Evolutionary conservation across 2,888 invertebrate genomes (phyloP), one percentile per base, ranked within the genome.

Genomic region (Megamerina dolium): DNA sequence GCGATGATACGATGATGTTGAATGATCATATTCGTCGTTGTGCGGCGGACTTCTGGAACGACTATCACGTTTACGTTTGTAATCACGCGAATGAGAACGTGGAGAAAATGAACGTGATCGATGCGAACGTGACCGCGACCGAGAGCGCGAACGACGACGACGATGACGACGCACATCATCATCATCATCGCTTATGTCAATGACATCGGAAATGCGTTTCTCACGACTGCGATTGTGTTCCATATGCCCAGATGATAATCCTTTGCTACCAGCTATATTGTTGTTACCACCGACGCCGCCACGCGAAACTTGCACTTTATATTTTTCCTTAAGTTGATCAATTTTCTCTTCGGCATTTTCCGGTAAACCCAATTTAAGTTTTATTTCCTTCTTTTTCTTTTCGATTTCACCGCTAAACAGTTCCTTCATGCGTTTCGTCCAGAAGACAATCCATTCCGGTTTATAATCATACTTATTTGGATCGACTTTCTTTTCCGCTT

Each of bases 361-460:
- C 2, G 73, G 65, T 57, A 76, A 55, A 59, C 77, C 77, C 58
- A 75, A 63, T 66, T 81, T 73, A 41, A 80, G 77, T 56, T 83
- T 79, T 8, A 88, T 75, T 51, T 86, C 87, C 40, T 78, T 76
- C 51, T 85, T 81, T 45, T 81, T 76, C 13, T 74, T 71, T 42
- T 79, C 78, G 4, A 87, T 61, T 56, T 87, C 83, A 12, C 79
- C 79, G 20, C 79, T 77, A 59, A 87, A 85, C 6, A 91, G 67
- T 52, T 87, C 87, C 42, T 83, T 80, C 82, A 89, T 86, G 10
- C 87, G 78, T 46, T 79, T 79, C 57, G 86, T 87, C 91, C 91
- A 91, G 66, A 80, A 89, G 38, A 79, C 72, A 40, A 89, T 88
- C 91, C 91, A 91, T 59, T 91, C 91, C 1, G 88, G 86, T 56